Conservation (phyloP, 1,140 invertebrate genomes). For the Neoseiulus cucumeris region DNA sequence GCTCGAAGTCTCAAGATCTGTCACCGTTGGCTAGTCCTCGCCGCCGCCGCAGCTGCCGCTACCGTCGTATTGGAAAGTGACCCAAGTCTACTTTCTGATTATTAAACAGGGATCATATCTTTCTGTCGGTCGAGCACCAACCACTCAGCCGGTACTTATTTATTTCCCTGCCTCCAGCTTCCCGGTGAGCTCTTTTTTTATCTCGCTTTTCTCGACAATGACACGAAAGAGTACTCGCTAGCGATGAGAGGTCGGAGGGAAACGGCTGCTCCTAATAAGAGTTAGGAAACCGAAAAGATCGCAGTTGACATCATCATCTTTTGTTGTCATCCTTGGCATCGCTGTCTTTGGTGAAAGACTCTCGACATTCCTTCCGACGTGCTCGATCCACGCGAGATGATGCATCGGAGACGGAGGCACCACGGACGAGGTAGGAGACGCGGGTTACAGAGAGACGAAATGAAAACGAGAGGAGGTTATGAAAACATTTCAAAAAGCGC, state of each 20-base stretch:
- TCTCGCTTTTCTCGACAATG: background rate
- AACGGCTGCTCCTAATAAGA: background rate
- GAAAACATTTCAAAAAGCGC: background rate
- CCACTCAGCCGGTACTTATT: no score
- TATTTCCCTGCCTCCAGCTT: no score
- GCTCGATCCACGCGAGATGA: background rate
- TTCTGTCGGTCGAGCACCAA: background rate
- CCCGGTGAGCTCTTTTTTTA: background rate
- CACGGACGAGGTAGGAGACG: background rate
- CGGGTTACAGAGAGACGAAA: background rate
- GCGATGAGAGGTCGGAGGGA: background rate
- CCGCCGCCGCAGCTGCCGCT: no score
- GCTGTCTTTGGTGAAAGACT: background rate
- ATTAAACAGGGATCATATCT: conserved; percentile 12
- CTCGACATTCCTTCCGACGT: background rate
- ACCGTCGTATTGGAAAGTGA: no score
- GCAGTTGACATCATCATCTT: no score
- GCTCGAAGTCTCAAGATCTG: no score
- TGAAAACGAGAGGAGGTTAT: background rate
- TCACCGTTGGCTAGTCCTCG: no score
- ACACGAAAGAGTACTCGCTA: background rate
- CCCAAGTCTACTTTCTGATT: background rate
- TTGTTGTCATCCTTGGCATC: no score
- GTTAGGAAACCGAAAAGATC: background rate
- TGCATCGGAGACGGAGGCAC: background rate